Evolutionary conservation across 2,797 vertebrate genomes (phyloP).

Genomic region (Paedocypris micromegethes): DNA sequence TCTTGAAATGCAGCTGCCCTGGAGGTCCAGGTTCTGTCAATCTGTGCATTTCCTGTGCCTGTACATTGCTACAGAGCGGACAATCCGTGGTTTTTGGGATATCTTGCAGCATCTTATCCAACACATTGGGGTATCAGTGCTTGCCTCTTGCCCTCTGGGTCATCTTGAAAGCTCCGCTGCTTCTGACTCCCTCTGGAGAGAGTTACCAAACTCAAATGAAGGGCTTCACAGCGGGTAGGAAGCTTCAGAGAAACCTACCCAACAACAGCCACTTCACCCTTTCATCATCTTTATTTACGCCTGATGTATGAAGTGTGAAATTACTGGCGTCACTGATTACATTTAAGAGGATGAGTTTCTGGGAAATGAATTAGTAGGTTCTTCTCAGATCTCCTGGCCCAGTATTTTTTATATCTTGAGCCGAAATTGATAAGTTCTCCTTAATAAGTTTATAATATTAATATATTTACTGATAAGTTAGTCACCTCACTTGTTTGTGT

Average conservation of each 20-base stretch:
- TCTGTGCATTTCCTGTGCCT: no score
- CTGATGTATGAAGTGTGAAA: conserved; percentile 42
- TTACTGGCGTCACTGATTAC: conserved; percentile 10
- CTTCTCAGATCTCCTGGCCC: conserved; percentile 11
- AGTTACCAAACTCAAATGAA: conserved; percentile 52
- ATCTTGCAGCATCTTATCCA: no score
- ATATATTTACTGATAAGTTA: no score
- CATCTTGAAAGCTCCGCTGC: conserved; percentile 8
- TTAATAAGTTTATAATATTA: no score
- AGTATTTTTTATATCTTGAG: conserved; percentile 21
- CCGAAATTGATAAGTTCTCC: no score
- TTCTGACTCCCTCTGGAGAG: conserved; percentile 32
- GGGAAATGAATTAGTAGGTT: neutral
- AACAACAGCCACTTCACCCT: conserved; percentile 49
- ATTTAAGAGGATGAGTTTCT: conserved; percentile 15
- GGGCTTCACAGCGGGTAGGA: conserved; percentile 59
- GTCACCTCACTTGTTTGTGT: no score
- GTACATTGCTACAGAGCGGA: no score
- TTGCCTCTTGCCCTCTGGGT: conserved; percentile 29
- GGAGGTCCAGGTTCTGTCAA: no score
- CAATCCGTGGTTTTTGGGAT: no score
- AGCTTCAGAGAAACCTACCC: conserved; percentile 57
- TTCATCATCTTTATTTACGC: conserved; percentile 46
- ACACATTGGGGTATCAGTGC: neutral
- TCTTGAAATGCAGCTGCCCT: neutral